A percentile compares a stretch with the other conserved stretches of the same genome.
These are phyloP conservation scores for Coracias cyanogaster DNA, from an alignment of 2,797 vertebrate species.

Conservation along the genomic window DNA sequence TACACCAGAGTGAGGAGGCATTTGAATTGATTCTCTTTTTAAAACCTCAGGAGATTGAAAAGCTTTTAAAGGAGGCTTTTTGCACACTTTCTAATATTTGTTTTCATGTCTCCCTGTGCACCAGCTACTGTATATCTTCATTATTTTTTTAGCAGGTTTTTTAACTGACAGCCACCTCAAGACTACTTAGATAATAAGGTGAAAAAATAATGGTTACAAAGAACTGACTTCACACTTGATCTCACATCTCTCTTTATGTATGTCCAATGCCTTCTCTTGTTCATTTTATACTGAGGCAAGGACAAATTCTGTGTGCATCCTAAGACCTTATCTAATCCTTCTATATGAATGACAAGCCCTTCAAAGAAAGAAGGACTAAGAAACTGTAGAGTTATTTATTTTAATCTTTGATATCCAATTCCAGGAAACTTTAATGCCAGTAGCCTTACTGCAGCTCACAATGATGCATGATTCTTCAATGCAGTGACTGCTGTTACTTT, in stretches of 20 bases:
- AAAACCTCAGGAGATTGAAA: conserved; percentile 54
- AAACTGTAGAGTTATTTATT: neutral
- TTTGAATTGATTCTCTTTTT: conserved; percentile 40
- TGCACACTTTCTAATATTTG: conserved; percentile 50
- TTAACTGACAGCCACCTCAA: conserved; percentile 5
- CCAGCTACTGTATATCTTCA: neutral
- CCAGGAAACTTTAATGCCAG: neutral
- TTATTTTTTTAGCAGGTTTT: conserved; percentile 17
- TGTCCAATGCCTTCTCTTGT: neutral
- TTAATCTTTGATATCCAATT: neutral
- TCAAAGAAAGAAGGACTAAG: neutral
- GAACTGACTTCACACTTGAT: neutral
- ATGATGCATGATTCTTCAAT: neutral
- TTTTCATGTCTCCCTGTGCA: conserved; percentile 11
- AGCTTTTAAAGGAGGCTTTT: conserved; percentile 65
- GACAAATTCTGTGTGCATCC: neutral
- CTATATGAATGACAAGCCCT: neutral
- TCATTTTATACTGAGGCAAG: neutral
- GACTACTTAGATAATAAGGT: conserved; percentile 13
- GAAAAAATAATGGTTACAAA: neutral
- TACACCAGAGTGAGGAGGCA: neutral
- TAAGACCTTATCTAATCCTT: neutral
- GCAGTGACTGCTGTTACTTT: neutral
- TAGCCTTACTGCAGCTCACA: neutral
- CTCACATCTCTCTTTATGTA: neutral